These are phyloP conservation scores for Nestor notabilis DNA, from an alignment of 2,113 vertebrate genomes.

Conservation along the genomic window DNA sequence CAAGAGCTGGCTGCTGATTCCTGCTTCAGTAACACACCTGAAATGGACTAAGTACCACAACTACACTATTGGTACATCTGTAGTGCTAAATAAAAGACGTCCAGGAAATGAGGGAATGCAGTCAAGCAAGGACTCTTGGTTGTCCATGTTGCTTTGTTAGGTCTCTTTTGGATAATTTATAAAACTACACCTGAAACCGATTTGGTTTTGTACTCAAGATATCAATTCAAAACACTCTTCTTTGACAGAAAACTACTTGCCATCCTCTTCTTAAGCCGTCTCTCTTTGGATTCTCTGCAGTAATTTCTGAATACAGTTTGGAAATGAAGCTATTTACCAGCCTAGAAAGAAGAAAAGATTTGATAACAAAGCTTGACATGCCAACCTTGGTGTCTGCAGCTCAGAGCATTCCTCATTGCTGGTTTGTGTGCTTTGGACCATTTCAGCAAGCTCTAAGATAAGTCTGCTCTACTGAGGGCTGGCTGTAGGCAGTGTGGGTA, in stretches of 20 bases:
- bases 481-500: neutral
- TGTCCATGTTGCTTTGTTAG: neutral
- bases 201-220: slow-evolving; percentile 58
- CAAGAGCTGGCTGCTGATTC: neutral
- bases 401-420: neutral
- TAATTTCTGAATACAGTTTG: slow-evolving; percentile 25
- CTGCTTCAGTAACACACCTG: neutral
- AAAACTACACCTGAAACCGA: slow-evolving; percentile 38
- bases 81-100: neutral
- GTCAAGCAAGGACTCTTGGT: neutral
- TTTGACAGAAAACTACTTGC: neutral
- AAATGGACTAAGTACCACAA: neutral
- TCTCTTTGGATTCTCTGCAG: neutral
- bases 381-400: neutral
- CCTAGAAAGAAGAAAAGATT: slow-evolving; percentile 20
- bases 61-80: neutral
- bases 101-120: neutral
- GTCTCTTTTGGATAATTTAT: neutral
- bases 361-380: neutral
- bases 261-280: neutral
- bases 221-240: slow-evolving; percentile 47
- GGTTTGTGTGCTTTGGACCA: neutral
- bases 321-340: slow-evolving; percentile 5
- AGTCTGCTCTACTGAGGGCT: neutral
- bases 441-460: neutral